Percentiles rank a stretch among this genome's conserved stretches.
Conservation (phyloP, 2,113 vertebrate species). For the Lagopus leucura region DNA sequence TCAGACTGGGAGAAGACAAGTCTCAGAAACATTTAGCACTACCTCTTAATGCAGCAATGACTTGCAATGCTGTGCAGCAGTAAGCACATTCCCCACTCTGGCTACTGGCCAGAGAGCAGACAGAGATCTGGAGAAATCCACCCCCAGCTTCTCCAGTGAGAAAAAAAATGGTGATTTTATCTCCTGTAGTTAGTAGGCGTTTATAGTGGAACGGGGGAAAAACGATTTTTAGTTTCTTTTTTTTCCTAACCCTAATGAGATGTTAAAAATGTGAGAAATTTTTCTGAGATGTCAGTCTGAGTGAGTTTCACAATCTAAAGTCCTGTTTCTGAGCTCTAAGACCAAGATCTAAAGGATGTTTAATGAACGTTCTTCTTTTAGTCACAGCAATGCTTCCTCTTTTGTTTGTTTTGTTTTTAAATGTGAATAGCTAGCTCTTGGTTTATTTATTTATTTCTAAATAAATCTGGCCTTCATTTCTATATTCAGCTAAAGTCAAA, state of each 20-base stretch:
- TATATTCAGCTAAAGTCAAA: neutral
- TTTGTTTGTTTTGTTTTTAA: neutral
- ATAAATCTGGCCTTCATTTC: neutral
- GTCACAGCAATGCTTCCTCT: neutral
- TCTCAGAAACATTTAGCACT: neutral
- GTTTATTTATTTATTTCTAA: neutral
- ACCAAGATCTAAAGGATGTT: neutral
- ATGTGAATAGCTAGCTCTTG: neutral
- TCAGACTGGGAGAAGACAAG: neutral
- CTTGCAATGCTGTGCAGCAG: neutral
- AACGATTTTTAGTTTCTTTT: neutral
- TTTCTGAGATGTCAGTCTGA: neutral
- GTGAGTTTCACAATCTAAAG: neutral
- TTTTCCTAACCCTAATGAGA: neutral
- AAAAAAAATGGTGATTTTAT: neutral
- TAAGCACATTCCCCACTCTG: neutral
- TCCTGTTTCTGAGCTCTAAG: neutral
- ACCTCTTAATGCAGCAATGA: neutral
- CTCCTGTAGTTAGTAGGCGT: neutral
- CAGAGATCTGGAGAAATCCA: neutral
- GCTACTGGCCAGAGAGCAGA: neutral
- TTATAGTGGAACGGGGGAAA: neutral
- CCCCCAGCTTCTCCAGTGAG: neutral
- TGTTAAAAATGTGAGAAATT: neutral
- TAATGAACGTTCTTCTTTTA: neutral